Base-by-base conservation (phyloP, 64 coral and sea anemone species). In the Pocillopora damicornis region DNA sequence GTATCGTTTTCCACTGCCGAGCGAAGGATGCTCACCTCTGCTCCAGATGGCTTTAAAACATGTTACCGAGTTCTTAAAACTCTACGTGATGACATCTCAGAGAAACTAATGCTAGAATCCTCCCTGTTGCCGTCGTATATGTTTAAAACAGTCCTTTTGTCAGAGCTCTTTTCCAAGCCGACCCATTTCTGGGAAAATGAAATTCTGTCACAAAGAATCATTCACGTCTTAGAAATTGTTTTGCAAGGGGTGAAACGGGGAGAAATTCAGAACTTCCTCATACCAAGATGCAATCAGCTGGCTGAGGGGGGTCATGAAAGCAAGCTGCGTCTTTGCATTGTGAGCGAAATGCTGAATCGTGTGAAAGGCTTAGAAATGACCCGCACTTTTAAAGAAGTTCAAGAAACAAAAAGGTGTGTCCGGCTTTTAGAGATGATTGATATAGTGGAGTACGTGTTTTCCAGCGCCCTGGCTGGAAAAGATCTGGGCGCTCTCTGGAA, bases 41-140 rank as follows among this genome's bases (percentile, higher is more conserved):
- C 63, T 51, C 82, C 82, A 26, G 82, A 72, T 10, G 82, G 82
- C 42, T 86, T 86, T 64, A 86, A 86, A 71, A 64, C 82, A 86
- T 86, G 82, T 35, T 71, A 86, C 82, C 26, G 60, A 72, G 64
- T 86, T 20, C 63, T 86, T 63, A 86, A 86, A 73, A 35, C 51
- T 37, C 9, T 86, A 0, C 37, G 82, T 71, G 82, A 86, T 23
- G 82, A 72, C 35, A n/a, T 86, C 10, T 86, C 82, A 16, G 9
- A 71, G 63, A 86, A 16, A 10, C 68, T 86, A 36, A 63, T 35
- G n/a, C n/a, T 86, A 51, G 30, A 63, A 10, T 1, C 61, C 1
- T 86, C 63, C 68, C 71, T 86, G 16, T 38, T 86, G 14, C 82
- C 82, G 71, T 86, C 82, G 45, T 86, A 86, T 17, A 86, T 86